phyloP scores from a whole-genome alignment of 2,113 vertebrate genomes.

The Porphyrio hochstetteri region DNA sequence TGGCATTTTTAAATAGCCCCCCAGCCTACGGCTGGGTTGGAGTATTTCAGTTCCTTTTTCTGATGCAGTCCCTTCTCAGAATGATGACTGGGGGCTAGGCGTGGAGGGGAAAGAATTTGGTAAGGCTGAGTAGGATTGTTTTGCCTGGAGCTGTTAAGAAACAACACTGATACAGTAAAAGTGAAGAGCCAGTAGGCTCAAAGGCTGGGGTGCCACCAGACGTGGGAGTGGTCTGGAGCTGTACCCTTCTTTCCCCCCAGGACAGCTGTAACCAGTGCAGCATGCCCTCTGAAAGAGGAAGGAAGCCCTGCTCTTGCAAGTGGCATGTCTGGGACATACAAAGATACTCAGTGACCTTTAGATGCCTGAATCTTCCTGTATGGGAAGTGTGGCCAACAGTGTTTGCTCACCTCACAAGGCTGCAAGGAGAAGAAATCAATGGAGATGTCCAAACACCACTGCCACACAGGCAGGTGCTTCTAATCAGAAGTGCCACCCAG shows the following conservation, averaged over 20 bases:
- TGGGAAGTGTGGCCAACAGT: not conserved
- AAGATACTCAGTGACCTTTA: not conserved
- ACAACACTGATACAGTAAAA: not conserved
- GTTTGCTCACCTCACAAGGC: not conserved
- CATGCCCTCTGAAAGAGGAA: not conserved
- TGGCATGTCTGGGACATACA: not conserved
- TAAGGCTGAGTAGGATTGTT: not conserved
- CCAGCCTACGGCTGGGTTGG: not conserved
- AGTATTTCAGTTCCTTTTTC: not conserved
- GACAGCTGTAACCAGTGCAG: not conserved
- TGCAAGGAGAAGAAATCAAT: not conserved
- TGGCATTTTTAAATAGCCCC: not conserved
- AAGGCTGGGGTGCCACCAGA: fast-evolving
- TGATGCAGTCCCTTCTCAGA: not conserved
- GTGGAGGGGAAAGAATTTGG: not conserved
- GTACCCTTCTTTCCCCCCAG: not conserved
- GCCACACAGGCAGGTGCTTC: not conserved
- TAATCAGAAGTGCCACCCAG: not conserved
- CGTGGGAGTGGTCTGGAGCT: not conserved
- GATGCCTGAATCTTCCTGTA: not conserved
- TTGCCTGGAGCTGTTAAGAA: not conserved
- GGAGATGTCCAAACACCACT: not conserved
- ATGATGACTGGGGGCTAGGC: not conserved
- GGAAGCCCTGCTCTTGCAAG: not conserved
- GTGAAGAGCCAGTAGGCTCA: not conserved